phyloP scores from a whole-genome alignment of 2,888 invertebrate genomes.

The Nycteola revayana region DNA sequence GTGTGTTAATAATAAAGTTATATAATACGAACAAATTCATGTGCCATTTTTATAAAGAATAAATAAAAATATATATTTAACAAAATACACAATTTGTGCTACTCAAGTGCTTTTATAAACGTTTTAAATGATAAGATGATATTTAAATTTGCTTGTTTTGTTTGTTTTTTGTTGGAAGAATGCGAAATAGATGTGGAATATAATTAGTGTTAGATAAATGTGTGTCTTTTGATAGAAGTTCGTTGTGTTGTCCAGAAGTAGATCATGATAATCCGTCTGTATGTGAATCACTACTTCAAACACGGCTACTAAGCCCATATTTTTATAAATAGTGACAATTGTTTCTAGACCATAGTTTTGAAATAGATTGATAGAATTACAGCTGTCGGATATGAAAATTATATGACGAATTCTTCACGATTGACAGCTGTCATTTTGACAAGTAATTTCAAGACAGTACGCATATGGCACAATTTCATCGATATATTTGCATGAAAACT shows the following conservation, averaged over 20 bases:
- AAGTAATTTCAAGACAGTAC: background rate
- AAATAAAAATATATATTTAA: conserved; percentile 38
- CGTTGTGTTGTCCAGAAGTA: conserved; percentile 41
- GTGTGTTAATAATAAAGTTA: conserved; percentile 61
- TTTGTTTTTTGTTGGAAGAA: conserved; percentile 50
- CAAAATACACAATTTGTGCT: conserved; percentile 64
- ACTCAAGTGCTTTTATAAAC: conserved; percentile 77
- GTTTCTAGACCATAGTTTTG: background rate
- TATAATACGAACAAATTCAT: conserved; percentile 56
- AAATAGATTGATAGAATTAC: background rate
- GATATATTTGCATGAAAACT: conserved; percentile 29
- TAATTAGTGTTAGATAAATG: conserved; percentile 45
- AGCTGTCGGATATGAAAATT: too few relatives aligned
- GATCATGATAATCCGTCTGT: conserved; percentile 29
- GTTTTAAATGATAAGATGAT: conserved; percentile 61
- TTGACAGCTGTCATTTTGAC: conserved; percentile 4
- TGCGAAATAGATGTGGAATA: conserved; percentile 50
- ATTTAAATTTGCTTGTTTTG: conserved; percentile 80
- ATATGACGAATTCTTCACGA: background rate
- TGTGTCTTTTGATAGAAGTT: conserved; percentile 33
- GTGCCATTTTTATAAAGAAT: conserved; percentile 65
- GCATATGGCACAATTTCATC: conserved; percentile 31
- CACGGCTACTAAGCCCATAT: conserved; percentile 33
- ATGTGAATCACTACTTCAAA: conserved; percentile 24
- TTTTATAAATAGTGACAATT: conserved; percentile 22